phyloP scores from a whole-genome alignment of 2,113 vertebrate genomes.

The Paramisgurnus dabryanus region DNA sequence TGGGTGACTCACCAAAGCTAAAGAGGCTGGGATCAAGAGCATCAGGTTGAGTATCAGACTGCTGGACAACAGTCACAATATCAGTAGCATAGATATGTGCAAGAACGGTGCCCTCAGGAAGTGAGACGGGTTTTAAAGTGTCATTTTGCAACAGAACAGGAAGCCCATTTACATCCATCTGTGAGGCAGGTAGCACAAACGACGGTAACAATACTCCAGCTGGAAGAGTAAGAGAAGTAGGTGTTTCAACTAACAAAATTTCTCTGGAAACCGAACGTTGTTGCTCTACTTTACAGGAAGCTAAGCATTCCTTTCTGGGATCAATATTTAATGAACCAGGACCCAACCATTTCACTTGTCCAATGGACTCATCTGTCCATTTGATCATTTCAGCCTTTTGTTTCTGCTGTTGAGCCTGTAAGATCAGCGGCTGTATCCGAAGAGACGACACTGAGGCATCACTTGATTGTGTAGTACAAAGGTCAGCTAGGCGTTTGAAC shows the following conservation, averaged over 20 bases:
- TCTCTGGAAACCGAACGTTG: not conserved
- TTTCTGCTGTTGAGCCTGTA: not conserved
- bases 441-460: not conserved
- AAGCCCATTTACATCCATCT: not conserved
- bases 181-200: not conserved
- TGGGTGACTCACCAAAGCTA: not conserved
- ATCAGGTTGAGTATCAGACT: not conserved
- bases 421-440: not conserved
- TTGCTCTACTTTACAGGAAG: not conserved
- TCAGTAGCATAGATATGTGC: not conserved
- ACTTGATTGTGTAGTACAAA: constrained; percentile 16
- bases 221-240: not conserved
- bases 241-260: not conserved
- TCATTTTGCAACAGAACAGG: not conserved
- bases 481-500: constrained; percentile 14
- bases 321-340: not conserved
- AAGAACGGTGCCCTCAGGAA: not conserved
- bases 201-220: not conserved
- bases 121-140: not conserved
- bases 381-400: not conserved
- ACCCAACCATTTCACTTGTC: not conserved
- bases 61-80: not conserved
- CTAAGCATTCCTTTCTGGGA: not conserved
- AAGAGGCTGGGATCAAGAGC: not conserved
- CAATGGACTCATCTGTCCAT: not conserved